phyloP scores from a whole-genome alignment of 1,140 invertebrate species.

The Ectropis grisescens region DNA sequence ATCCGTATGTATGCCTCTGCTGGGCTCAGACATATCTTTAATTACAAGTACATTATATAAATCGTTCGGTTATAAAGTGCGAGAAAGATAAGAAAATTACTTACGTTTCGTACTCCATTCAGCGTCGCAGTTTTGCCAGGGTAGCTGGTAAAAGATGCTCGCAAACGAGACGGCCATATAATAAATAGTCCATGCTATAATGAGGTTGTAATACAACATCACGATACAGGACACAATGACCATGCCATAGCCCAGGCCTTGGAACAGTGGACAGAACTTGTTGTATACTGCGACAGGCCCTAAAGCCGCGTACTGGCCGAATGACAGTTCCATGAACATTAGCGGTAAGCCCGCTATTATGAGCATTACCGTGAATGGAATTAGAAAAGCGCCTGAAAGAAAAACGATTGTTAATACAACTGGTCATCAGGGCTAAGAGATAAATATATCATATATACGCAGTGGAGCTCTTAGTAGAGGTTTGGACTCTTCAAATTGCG shows the following conservation, averaged over 20 bases:
- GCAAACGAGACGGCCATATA: slow-evolving; percentile 85
- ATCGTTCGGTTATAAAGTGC: too few relatives aligned
- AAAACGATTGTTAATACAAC: slow-evolving; percentile 1
- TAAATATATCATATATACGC: not conserved
- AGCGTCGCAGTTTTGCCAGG: slow-evolving; percentile 83
- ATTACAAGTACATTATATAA: too few relatives aligned
- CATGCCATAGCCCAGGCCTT: slow-evolving; percentile 87
- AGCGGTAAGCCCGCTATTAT: slow-evolving; percentile 87
- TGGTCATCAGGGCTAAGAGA: not conserved
- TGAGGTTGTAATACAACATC: slow-evolving; percentile 89
- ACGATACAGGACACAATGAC: slow-evolving; percentile 86
- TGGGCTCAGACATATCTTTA: too few relatives aligned
- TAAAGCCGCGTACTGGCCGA: slow-evolving; percentile 81
- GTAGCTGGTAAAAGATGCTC: slow-evolving; percentile 74
- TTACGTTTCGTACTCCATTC: slow-evolving; percentile 81
- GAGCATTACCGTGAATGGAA: slow-evolving; percentile 88
- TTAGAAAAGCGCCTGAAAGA: slow-evolving; percentile 81
- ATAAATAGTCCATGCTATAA: slow-evolving; percentile 88
- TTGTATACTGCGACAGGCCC: slow-evolving; percentile 81
- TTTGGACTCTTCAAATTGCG: too few relatives aligned
- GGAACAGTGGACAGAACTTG: slow-evolving; percentile 77
- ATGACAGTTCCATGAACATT: slow-evolving; percentile 90
- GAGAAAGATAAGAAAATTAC: too few relatives aligned
- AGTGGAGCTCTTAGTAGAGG: too few relatives aligned
- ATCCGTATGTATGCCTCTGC: too few relatives aligned